Evolutionary conservation across 2,797 vertebrate genomes (phyloP).

Genomic region (Delichon dasypus): DNA sequence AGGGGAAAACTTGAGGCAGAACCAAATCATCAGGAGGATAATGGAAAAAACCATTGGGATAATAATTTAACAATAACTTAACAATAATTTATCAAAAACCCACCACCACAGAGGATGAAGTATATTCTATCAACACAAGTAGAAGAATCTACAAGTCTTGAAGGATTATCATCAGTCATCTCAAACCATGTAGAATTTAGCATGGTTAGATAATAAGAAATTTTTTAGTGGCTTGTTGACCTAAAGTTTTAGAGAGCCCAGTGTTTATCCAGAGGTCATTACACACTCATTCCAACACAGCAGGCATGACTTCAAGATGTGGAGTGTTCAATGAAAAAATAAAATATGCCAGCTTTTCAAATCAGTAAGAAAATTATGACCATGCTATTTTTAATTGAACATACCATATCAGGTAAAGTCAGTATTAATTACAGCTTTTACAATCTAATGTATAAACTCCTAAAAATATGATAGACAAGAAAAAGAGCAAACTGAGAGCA

Average conservation of each 20-base stretch:
- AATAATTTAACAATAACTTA: too few species aligned
- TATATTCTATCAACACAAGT: background rate
- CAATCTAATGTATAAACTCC: background rate
- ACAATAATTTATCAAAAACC: too few species aligned
- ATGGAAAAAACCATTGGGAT: too few species aligned
- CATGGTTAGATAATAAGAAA: background rate
- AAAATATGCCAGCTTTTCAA: background rate
- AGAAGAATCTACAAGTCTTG: background rate
- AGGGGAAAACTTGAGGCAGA: too few species aligned
- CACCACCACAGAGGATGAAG: background rate
- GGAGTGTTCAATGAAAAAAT: background rate
- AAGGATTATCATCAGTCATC: background rate
- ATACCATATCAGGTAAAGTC: background rate
- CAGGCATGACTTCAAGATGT: background rate
- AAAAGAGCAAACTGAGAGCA: background rate
- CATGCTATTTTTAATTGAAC: background rate
- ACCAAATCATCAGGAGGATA: too few species aligned
- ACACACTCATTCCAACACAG: background rate
- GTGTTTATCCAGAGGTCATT: background rate
- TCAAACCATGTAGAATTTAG: background rate
- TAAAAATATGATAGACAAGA: background rate
- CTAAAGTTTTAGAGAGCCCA: background rate
- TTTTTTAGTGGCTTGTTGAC: background rate
- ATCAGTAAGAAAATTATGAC: background rate
- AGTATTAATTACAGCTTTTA: background rate